Evolutionary conservation across 2,888 invertebrate species (phyloP).

Genomic region (Lycia hirtaria): DNA sequence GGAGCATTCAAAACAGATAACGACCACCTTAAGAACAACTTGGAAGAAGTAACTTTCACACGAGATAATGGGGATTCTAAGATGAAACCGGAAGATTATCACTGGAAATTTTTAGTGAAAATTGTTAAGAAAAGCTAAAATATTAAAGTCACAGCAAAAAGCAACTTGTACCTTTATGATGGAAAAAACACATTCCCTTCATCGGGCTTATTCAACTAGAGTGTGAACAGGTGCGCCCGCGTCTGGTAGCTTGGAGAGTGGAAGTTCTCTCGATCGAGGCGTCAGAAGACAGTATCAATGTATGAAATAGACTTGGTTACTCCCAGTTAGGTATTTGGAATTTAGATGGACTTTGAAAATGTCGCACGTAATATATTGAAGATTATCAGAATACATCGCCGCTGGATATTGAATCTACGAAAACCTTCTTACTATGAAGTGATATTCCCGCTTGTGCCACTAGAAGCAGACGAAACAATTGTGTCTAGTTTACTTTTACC

Average conservation of each 20-base stretch:
- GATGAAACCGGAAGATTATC: no score
- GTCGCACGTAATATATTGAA: conserved; percentile 19
- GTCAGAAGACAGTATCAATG: conserved; percentile 30
- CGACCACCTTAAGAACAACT: no score
- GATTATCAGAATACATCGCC: neutral
- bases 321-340: conserved; percentile 22
- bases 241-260: conserved; percentile 30
- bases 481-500: no score
- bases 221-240: conserved; percentile 17
- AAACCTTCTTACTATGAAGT: neutral
- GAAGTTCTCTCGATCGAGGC: conserved; percentile 34
- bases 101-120: no score
- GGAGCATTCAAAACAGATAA: no score
- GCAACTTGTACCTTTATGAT: conserved; percentile 13
- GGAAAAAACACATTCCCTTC: conserved; percentile 26
- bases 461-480: neutral
- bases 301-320: conserved; percentile 26
- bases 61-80: no score
- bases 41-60: no score
- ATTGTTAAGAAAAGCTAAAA: no score
- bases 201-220: conserved; percentile 36
- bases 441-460: neutral
- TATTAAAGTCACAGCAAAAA: neutral
- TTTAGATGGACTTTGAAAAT: conserved; percentile 22
- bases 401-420: neutral